phyloP scores from a whole-genome alignment of 2,797 vertebrate genomes.

The Lateolabrax maculatus region DNA sequence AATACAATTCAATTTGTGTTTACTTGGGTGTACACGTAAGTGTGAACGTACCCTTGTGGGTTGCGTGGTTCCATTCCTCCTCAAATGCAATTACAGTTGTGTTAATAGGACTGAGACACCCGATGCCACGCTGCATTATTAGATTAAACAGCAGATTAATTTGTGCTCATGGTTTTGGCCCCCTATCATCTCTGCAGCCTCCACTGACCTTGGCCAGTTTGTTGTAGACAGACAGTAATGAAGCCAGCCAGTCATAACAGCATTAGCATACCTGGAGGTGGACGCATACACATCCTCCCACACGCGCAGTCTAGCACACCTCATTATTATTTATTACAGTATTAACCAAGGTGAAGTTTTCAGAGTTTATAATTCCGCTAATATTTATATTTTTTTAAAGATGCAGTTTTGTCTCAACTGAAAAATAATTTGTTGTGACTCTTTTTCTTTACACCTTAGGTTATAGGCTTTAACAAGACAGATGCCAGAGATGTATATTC shows the following conservation, averaged over 20 bases:
- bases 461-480: background rate
- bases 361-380: slow-evolving; percentile 56
- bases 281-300: slow-evolving; percentile 50
- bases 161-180: slow-evolving; percentile 79
- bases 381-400: slow-evolving; percentile 41
- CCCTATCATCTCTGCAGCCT: slow-evolving; percentile 78
- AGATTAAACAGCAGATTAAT: slow-evolving; percentile 87
- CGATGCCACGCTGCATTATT: slow-evolving; percentile 80
- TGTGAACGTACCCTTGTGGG: slow-evolving; percentile 68
- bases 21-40: slow-evolving; percentile 52
- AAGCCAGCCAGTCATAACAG: slow-evolving; percentile 84
- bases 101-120: slow-evolving; percentile 83
- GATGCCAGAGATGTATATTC: background rate
- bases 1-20: slow-evolving; percentile 70
- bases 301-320: slow-evolving; percentile 47
- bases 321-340: slow-evolving; percentile 83
- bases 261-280: slow-evolving; percentile 79
- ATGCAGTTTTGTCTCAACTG: background rate
- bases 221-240: slow-evolving; percentile 83
- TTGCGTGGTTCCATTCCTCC: slow-evolving; percentile 57
- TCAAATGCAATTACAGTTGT: slow-evolving; percentile 84
- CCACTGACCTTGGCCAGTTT: slow-evolving; percentile 80
- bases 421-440: background rate
- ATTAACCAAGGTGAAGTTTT: slow-evolving; percentile 74
- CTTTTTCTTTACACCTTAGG: background rate